Percentiles rank a stretch among this genome's conserved stretches.
These are phyloP conservation scores for Eira barbara DNA, from an alignment of 2,113 vertebrate species.

Conservation along the genomic window DNA sequence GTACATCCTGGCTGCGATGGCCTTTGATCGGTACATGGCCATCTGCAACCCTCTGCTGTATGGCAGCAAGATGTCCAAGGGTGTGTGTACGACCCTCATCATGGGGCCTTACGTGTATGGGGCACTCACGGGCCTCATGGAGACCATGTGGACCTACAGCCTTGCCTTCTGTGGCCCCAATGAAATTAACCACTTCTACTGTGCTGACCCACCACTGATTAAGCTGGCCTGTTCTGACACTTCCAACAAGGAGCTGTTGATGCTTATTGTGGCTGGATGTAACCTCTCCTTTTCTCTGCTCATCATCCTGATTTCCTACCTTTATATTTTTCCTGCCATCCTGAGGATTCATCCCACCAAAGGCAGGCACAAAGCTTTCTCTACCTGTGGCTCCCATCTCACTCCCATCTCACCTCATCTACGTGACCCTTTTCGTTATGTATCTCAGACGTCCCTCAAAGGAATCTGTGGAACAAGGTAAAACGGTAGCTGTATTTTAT, in stretches of 20 bases:
- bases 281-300: conserved; percentile 47
- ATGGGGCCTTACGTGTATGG: neutral
- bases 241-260: conserved; percentile 45
- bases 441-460: conserved; percentile 52
- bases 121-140: conserved; percentile 25
- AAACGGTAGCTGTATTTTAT: conserved; percentile 66
- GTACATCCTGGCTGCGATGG: conserved; percentile 65
- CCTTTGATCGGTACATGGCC: conserved; percentile 62
- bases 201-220: conserved; percentile 57
- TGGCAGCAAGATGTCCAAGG: conserved; percentile 21
- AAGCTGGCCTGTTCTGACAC: conserved; percentile 60
- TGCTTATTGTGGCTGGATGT: conserved; percentile 54
- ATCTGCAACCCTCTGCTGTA: conserved; percentile 68
- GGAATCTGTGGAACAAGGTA: conserved; percentile 53
- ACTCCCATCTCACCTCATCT: neutral
- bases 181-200: conserved; percentile 68
- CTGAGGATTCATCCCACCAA: conserved; percentile 25
- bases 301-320: conserved; percentile 62
- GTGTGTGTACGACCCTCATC: neutral
- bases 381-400: conserved; percentile 57
- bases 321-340: conserved; percentile 42
- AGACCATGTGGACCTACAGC: conserved; percentile 36
- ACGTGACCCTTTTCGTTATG: conserved; percentile 62
- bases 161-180: conserved; percentile 69
- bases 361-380: conserved; percentile 55